A percentile compares a stretch with the other conserved stretches of the same genome.
phyloP scores from a whole-genome alignment of 2,888 invertebrate genomes.

The Miltochrista miniata region DNA sequence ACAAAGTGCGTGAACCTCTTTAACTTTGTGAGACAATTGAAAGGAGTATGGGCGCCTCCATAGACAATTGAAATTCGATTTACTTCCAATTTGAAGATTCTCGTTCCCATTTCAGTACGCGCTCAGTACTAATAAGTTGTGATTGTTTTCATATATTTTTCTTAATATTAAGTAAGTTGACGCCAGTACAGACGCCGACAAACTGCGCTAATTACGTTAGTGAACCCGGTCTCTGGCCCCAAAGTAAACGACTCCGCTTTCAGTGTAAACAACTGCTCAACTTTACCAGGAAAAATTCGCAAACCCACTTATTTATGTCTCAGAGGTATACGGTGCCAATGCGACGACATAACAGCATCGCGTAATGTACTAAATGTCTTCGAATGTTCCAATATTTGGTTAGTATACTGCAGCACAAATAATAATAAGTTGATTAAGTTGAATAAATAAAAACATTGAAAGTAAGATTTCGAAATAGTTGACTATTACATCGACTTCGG shows the following conservation, averaged over 20 bases:
- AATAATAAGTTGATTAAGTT: conserved; percentile 15
- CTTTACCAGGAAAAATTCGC: conserved; percentile 76
- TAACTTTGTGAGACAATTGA: conserved; percentile 34
- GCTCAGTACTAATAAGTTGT: conserved; percentile 47
- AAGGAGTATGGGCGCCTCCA: conserved; percentile 28
- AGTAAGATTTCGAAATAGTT: conserved; percentile 13
- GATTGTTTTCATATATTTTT: conserved; percentile 57
- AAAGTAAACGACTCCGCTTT: conserved; percentile 78
- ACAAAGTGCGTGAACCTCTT: conserved; percentile 16
- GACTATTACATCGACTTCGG: too few species aligned
- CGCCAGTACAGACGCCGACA: conserved; percentile 55
- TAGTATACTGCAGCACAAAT: conserved; percentile 22
- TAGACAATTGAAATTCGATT: conserved; percentile 41
- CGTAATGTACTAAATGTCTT: conserved; percentile 23
- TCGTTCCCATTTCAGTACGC: conserved; percentile 30
- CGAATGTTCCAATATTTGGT: conserved; percentile 27
- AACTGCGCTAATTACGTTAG: conserved; percentile 77
- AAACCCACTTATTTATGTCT: conserved; percentile 76
- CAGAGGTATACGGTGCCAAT: conserved; percentile 65
- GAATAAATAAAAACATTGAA: conserved; percentile 11
- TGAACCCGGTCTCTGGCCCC: conserved; percentile 55
- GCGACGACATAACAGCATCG: conserved; percentile 44
- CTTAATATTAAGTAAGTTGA: conserved; percentile 57
- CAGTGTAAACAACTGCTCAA: conserved; percentile 77
- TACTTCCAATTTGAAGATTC: conserved; percentile 34